Base-by-base conservation (phyloP, 1,140 invertebrate genomes). In the Habropoda laboriosa region DNA sequence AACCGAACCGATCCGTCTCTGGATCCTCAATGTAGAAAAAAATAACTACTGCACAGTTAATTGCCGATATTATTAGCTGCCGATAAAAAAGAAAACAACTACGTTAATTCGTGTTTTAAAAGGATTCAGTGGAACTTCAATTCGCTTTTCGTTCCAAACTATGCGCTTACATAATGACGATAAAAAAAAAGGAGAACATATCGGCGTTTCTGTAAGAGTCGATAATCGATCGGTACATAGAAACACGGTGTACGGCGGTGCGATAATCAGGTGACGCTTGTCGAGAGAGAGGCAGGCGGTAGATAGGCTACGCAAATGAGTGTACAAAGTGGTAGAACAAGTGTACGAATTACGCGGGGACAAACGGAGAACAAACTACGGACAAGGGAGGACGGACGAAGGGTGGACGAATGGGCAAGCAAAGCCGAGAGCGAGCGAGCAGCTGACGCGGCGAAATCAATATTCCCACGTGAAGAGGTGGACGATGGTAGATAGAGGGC, bases 371-470 rank as follows among this genome's bases (percentile, higher is more conserved):
- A 16, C 10, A 42, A 32, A 24, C 55, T 24, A 2, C 30, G 21
- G n/a, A 12, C 1, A 27, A 73, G 40, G 40, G 64, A 24, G 16
- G 32, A 42, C 30, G 55, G 24, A 40, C 42, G 32, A 45, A 49
- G 38, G 27, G 42, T 45, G 27, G 68, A 64, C 70, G 47, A 61
- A 61, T 71, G 38, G 30, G 6, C 45, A 40, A 63, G 68, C 70
- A 32, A 40, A 60, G 27, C 7, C 27, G 66, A 81, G 51, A 70
- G 57, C 32, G 63, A 82, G 81, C 84, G 80, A 88, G 87, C 88
- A 90, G 89, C 89, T 90, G 89, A 90, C 89, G 82, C 86, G 85
- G 72, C 64, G 81, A 85, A 90, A 90, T 90, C 89, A 90, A 90
- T 90, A 90, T 90, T 90, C 86, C 84, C 89, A 89, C 84, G 89